Base-by-base conservation (phyloP, 2,888 invertebrate genomes). In the Papilio demoleus region DNA sequence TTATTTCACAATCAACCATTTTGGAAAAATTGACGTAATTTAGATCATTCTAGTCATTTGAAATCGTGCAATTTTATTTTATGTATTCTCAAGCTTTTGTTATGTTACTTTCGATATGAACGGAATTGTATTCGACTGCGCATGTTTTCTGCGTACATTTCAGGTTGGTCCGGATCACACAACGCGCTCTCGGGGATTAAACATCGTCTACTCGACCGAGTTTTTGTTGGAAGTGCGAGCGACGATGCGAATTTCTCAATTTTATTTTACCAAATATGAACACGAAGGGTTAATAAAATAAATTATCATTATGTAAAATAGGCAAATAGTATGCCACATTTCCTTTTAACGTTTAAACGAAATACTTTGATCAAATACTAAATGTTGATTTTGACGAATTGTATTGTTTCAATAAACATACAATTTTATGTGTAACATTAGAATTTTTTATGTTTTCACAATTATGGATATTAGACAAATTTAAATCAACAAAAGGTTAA, bases 181-280 rank as follows among this genome's bases (percentile, higher is more conserved):
- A 47, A 50, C 50, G 36, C 3, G 22, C 63, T 50, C 63, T 19
- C 19, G 63, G 45, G 63, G 12, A 50, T 36, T 62, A 45, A 62
- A 62, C 31, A 19, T 17, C 34, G 63, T 50, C 63, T 50, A 50
- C 50, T 50, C 36, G 36, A 50, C 50, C 24, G 50, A 50, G 24
- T 50, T 45, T 45, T 45, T 50, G 50, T 50, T 14, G 50, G 24
- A 24, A 24, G 50, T 50, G 50, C 50, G 50, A 50, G 50, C 24
- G 22, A 14, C 50, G 50, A 50, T 50, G 50, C 24, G 50, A 24
- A 50, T 50, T 24, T 50, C 6, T 14, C 1, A 50, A 50, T 50
- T 3, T 50, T 14, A 14, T 50, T 50, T 24, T 14, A 50, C 50
- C 14, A 50, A 24, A 50, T 50, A 50, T 50, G 22, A 19, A 42